Evolutionary conservation across 1,140 invertebrate genomes (phyloP), one percentile per base, ranked within the genome.

Genomic region (Onthophagus taurus): DNA sequence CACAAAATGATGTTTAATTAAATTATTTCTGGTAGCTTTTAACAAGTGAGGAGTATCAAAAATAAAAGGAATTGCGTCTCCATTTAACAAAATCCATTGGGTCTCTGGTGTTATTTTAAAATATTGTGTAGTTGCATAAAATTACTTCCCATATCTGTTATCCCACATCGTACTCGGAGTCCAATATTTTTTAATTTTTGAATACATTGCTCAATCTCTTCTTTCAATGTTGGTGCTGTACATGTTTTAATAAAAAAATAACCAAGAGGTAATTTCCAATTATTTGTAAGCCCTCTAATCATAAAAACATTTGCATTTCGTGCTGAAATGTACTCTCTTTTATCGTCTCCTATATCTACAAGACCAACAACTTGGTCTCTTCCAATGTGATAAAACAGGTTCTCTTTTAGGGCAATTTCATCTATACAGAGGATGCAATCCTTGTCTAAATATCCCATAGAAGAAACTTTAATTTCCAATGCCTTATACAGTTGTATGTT

Each of bases 231-330:
- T 29, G n/a, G n/a, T n/a, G n/a, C n/a, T n/a, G n/a, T n/a, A n/a
- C n/a, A n/a, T n/a, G 20, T 31, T 23, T 47, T 33, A 12, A 50
- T 14, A 11, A 57, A 53, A 7, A 45, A 34, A 34, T 55, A 55
- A 11, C 46, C 45, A 14, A 57, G 20, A 18, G 54, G 51, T 43
- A 55, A 53, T 20, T 59, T 53, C 54, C 54, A 59, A n/a, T 55
- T 52, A 31, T 29, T 12, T 33, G 33, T n/a, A 20, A 57, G 50
- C 2, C 54, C 51, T 37, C 44, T 45, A n/a, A 49, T 34, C 47
- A 56, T 57, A 18, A 44, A 7, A 16, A 36, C 21, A 4, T 26
- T 11, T 35, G 31, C 31, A 36, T n/a, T 35, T 13, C 29, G 35
- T 23, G 42, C 42, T 12, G 33, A 33, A 13, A 17, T 23, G 21